Evolutionary conservation across 2,113 vertebrate genomes (phyloP).

Genomic region (Scartelaos histophorus): DNA sequence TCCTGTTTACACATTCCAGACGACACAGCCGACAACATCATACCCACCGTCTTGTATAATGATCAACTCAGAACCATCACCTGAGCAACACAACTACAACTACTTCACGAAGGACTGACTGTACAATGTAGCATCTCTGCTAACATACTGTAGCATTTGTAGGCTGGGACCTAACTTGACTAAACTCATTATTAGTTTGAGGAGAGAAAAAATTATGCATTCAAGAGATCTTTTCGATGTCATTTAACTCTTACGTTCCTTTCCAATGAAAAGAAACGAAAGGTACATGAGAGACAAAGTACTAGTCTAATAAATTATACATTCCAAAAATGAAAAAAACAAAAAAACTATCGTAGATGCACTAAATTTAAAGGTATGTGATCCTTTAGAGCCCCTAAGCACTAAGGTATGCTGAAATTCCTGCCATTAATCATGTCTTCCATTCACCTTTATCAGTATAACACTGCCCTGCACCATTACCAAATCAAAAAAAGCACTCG

Average conservation of each 20-base stretch:
- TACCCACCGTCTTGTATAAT: conserved; percentile 56
- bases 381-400: conserved; percentile 34
- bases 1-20: conserved; percentile 77
- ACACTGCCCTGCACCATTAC: conserved; percentile 53
- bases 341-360: background rate
- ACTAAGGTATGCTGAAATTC: conserved; percentile 42
- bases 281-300: conserved; percentile 68
- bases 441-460: conserved; percentile 62
- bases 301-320: conserved; percentile 31
- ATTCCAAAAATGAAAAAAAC: conserved; percentile 24
- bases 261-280: conserved; percentile 36
- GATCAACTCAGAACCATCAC: conserved; percentile 53
- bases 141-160: conserved; percentile 83
- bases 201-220: conserved; percentile 71
- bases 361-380: conserved; percentile 22
- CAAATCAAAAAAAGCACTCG: conserved; percentile 36
- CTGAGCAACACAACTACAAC: conserved; percentile 37
- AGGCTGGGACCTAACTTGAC: conserved; percentile 74
- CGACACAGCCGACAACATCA: conserved; percentile 56
- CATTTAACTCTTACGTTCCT: conserved; percentile 63
- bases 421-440: conserved; percentile 70
- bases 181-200: conserved; percentile 61
- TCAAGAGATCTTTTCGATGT: conserved; percentile 69
- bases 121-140: conserved; percentile 83
- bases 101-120: conserved; percentile 67